Evolutionary conservation across 1,140 invertebrate genomes (phyloP).

Genomic region (Drosophila leontia): DNA sequence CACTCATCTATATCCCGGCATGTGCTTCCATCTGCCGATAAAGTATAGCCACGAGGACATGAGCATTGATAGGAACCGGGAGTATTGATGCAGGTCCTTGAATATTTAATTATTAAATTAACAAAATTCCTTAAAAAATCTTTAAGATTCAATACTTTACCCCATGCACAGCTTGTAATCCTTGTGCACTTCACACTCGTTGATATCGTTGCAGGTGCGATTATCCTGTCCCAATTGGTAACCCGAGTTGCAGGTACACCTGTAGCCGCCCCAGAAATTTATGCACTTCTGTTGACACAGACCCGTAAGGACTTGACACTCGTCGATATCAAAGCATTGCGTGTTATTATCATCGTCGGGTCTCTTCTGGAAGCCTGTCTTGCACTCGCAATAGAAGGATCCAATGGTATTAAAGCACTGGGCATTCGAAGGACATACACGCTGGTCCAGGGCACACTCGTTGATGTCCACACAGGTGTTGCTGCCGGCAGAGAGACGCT

Average conservation of each 20-base stretch:
- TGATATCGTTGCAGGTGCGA: constrained; percentile 92
- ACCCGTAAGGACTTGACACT: constrained; percentile 87
- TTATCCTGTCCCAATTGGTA: constrained; percentile 90
- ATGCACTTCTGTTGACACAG: constrained; percentile 94
- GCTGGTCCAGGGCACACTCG: constrained; percentile 88
- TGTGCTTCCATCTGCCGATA: constrained; percentile 89
- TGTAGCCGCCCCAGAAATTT: constrained; percentile 93
- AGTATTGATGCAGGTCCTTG: constrained; percentile 91
- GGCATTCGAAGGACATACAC: constrained; percentile 87
- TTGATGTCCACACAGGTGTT: constrained; percentile 95
- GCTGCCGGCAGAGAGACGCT: constrained; percentile 85
- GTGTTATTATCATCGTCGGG: constrained; percentile 68
- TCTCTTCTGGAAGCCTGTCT: constrained; percentile 89
- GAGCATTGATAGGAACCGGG: constrained; percentile 94
- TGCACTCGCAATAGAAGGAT: constrained; percentile 92
- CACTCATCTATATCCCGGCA: constrained; percentile 97
- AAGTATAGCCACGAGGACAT: constrained; percentile 94
- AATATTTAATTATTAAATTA: background rate
- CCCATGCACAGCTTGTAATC: constrained; percentile 92
- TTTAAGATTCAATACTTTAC: constrained; percentile 15
- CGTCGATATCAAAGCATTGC: constrained; percentile 88
- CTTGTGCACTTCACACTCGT: constrained; percentile 93
- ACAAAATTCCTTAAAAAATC: background rate
- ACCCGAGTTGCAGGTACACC: constrained; percentile 91
- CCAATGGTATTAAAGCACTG: constrained; percentile 93